These are phyloP conservation scores for Aphidius ervi DNA, from an alignment of 1,140 invertebrate species.

Conservation along the genomic window DNA sequence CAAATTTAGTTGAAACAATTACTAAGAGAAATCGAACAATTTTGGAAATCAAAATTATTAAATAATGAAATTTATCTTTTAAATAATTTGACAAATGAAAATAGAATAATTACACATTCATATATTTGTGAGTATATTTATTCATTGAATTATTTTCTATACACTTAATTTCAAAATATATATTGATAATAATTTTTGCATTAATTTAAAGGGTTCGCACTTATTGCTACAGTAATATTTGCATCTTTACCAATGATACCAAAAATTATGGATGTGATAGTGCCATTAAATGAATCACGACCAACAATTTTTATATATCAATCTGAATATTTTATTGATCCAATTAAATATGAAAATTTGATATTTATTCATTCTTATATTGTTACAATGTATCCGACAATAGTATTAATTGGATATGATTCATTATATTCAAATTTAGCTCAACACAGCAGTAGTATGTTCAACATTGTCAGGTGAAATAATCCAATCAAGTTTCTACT, in stretches of 20 bases:
- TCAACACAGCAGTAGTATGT: conserved; percentile 23
- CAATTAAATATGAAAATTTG: conserved; percentile 14
- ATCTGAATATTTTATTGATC: conserved; percentile 24
- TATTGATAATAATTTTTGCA: background rate
- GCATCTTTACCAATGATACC: conserved; percentile 18
- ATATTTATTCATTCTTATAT: conserved; percentile 24
- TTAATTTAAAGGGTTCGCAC: conserved; percentile 7
- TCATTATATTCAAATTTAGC: conserved; percentile 18
- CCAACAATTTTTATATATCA: conserved; percentile 17
- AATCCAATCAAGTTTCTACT: too few relatives aligned
- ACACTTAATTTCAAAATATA: background rate
- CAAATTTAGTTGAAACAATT: conserved; percentile 8
- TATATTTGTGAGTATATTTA: conserved; percentile 14
- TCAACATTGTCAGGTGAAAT: conserved; percentile 21
- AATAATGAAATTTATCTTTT: conserved; percentile 1
- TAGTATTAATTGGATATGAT: conserved; percentile 17
- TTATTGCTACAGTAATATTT: conserved; percentile 10
- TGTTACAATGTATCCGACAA: conserved; percentile 13
- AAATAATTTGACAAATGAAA: background rate
- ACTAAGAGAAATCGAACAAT: background rate
- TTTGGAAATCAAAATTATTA: conserved; percentile 7
- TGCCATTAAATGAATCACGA: conserved; percentile 23
- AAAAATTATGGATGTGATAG: conserved; percentile 20
- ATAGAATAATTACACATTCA: conserved; percentile 5
- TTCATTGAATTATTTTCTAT: background rate